A percentile compares a stretch with the other conserved stretches of the same genome.
Evolutionary conservation across 2,888 invertebrate species (phyloP).

Genomic region (Luffia ferchaultella): DNA sequence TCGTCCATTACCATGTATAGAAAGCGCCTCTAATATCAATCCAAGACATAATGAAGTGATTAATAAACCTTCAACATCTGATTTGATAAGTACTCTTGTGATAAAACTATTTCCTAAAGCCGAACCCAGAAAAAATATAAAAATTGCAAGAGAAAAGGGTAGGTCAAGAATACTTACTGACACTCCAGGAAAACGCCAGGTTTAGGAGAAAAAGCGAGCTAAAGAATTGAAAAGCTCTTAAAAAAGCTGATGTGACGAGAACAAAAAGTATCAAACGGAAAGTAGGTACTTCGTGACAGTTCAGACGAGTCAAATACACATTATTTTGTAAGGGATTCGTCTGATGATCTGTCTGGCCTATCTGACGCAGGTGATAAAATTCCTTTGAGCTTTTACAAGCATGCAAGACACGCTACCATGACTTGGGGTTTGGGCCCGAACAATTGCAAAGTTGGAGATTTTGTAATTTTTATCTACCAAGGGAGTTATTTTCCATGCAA

Average conservation of each 20-base stretch:
- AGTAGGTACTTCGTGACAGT: background rate
- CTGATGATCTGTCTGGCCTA: background rate
- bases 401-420: too few relatives aligned
- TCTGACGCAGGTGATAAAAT: background rate
- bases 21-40: background rate
- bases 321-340: background rate
- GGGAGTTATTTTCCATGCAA: background rate
- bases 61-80: background rate
- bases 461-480: background rate
- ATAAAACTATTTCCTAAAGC: background rate
- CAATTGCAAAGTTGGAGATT: background rate
- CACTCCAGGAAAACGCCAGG: conserved; percentile 1
- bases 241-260: background rate
- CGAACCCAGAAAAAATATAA: background rate
- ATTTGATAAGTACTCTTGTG: background rate
- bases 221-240: background rate
- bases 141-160: background rate
- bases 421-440: background rate
- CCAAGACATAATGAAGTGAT: background rate
- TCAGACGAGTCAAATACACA: background rate
- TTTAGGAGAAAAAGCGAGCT: conserved; percentile 1
- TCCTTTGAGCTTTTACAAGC: too few relatives aligned
- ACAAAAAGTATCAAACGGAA: background rate
- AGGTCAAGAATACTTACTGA: background rate
- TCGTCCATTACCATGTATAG: background rate